Evolutionary conservation across 2,797 vertebrate genomes (phyloP).

Genomic region (Molossus alvarezi): DNA sequence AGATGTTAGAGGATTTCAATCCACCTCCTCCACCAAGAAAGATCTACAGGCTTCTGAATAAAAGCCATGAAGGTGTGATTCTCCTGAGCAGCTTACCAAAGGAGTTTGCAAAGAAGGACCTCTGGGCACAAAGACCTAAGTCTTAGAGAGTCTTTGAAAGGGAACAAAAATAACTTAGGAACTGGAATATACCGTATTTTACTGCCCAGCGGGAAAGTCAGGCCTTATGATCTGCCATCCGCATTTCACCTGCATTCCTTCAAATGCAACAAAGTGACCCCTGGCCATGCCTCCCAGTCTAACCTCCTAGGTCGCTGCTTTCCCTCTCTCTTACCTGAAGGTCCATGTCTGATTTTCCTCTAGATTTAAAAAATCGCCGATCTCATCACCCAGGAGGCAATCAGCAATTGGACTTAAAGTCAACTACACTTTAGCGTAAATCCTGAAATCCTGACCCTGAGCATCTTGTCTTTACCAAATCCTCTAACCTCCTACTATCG

Average conservation of each 20-base stretch:
- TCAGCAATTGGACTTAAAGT: not conserved
- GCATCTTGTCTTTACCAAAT: not conserved
- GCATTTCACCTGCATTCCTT: not conserved
- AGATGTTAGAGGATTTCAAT: not conserved
- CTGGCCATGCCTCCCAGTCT: not conserved
- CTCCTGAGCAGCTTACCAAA: not conserved
- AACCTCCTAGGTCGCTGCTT: not conserved
- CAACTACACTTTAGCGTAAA: not conserved
- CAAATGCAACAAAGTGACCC: not conserved
- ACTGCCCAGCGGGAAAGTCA: not conserved
- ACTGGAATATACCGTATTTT: not conserved
- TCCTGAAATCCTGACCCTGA: not conserved
- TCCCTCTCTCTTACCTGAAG: not conserved
- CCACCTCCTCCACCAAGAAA: not conserved
- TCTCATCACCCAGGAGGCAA: not conserved
- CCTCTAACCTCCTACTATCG: not conserved
- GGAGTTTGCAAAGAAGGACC: not conserved
- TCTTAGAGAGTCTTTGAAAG: not conserved
- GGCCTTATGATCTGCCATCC: fast-evolving
- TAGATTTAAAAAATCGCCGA: not conserved
- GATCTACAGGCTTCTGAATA: not conserved
- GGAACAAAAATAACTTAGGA: not conserved
- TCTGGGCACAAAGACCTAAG: not conserved
- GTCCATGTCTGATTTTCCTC: not conserved
- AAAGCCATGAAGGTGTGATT: not conserved